Base-by-base conservation (phyloP, 2,888 invertebrate species). In the Meteorus colon region DNA sequence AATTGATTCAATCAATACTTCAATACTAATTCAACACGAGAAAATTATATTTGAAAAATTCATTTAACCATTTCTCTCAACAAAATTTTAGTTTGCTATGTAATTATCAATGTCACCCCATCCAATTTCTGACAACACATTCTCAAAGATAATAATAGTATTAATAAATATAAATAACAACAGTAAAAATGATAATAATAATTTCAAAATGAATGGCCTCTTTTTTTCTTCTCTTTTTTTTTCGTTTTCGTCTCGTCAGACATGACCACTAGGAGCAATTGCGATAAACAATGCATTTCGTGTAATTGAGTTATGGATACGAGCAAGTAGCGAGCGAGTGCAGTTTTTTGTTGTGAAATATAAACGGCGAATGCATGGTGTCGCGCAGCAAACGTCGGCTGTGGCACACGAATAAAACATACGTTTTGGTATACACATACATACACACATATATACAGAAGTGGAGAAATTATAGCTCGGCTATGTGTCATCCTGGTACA, bases 241-340 rank as follows among this genome's bases (percentile, higher is more conserved):
- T 81, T 78, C 77, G 74, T 74, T 77, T 74, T 72, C 75, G 76
- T 66, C 73, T 76, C 75, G 65, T 77, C 73, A 27, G 51, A 27
- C 37, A 34, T 31, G 41, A 19, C 34, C 74, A 63, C 24, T 48
- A 62, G 68, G 68, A 41, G 24, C 27, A 51, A 41, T 34, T 66
- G 55, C 67, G 70, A 45, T 72, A 55, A 29, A 65, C 29, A 65
- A 70, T 77, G 67, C 37, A 70, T 78, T 80, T 70, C 29, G 75
- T 77, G 77, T 77, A 78, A 82, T 82, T 80, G 76, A 81, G 76
- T 81, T 80, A 77, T 65, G 67, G 66, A 48, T 10, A 31, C 31
- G 65, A 51, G 67, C 14, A 34, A 66, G 72, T 19, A 67, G 63
- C 34, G 29, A 67, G 55, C 63, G 63, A 60, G 24, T 10, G 55